These are phyloP conservation scores for Thyatira batis DNA, from an alignment of 2,888 invertebrate species.

Conservation along the genomic window DNA sequence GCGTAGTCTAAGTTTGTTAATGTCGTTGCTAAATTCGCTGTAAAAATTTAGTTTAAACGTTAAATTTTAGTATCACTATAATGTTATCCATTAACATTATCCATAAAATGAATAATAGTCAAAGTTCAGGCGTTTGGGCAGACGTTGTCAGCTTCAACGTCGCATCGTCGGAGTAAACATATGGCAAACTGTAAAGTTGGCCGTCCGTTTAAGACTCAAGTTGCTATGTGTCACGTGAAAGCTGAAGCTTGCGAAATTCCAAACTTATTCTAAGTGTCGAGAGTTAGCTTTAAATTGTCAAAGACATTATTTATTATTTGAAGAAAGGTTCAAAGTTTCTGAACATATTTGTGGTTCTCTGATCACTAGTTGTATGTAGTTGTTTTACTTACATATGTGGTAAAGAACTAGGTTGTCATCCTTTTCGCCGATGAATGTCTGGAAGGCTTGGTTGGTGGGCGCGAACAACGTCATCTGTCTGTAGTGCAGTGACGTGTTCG, in stretches of 20 bases:
- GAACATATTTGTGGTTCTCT: not conserved
- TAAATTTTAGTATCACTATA: not conserved
- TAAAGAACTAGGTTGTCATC: slow-evolving; percentile 87
- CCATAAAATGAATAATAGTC: not conserved
- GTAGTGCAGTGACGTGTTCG: slow-evolving; percentile 87
- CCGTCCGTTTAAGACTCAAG: slow-evolving; percentile 23
- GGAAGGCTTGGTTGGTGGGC: slow-evolving; percentile 93
- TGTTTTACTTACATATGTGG: slow-evolving; percentile 89
- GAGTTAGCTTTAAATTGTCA: not conserved
- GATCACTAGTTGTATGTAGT: too few relatives aligned
- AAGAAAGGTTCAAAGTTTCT: not conserved
- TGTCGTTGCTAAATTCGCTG: slow-evolving; percentile 89
- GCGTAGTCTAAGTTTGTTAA: slow-evolving; percentile 86
- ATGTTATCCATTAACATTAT: not conserved
- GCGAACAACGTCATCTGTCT: slow-evolving; percentile 94
- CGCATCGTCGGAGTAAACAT: slow-evolving; percentile 14
- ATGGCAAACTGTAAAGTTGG: slow-evolving; percentile 13
- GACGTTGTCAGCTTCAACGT: not conserved
- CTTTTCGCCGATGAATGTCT: slow-evolving; percentile 84
- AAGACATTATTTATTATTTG: not conserved
- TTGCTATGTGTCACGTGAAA: slow-evolving; percentile 10
- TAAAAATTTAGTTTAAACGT: slow-evolving; percentile 33
- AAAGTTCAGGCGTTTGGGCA: not conserved
- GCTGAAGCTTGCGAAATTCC: slow-evolving; percentile 16
- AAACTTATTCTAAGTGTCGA: slow-evolving; percentile 9